Percentiles rank a stretch among this genome's conserved stretches.
Evolutionary conservation across 2,113 vertebrate species (phyloP).

Genomic region (Sylvilagus bachmani): DNA sequence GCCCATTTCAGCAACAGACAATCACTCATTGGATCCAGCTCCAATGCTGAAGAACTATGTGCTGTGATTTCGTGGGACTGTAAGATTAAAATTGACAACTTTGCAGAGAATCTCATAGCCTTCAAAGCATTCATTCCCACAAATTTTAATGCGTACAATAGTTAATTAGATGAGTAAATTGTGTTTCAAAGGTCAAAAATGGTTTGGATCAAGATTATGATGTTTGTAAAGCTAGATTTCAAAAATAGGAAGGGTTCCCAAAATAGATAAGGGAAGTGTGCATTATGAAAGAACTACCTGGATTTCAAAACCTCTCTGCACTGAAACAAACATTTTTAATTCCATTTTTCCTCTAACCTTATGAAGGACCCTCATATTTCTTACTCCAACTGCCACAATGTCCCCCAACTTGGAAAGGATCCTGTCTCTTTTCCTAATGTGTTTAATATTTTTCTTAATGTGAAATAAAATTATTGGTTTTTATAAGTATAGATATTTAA

Average conservation of each 20-base stretch:
- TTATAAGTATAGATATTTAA: not conserved
- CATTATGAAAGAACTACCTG: too few relatives aligned
- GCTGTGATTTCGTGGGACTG: not conserved
- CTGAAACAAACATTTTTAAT: too few relatives aligned
- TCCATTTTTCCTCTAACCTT: too few relatives aligned
- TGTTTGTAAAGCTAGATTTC: not conserved
- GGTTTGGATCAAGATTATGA: not conserved
- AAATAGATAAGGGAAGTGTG: too few relatives aligned
- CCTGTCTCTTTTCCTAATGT: not conserved
- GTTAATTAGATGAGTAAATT: not conserved
- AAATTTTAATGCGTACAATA: not conserved
- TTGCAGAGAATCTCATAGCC: not conserved
- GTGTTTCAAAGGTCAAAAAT: not conserved
- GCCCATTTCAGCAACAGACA: too few relatives aligned
- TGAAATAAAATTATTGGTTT: not conserved
- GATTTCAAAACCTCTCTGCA: too few relatives aligned
- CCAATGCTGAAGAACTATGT: not conserved
- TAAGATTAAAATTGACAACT: not conserved
- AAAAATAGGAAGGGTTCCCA: not conserved
- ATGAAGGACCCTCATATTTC: not conserved
- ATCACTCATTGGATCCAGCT: too few relatives aligned
- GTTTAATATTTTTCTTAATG: not conserved
- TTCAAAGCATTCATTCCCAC: not conserved
- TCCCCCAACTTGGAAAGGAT: not conserved
- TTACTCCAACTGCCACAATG: not conserved